A percentile compares a stretch with the other conserved stretches of the same genome.
Evolutionary conservation across 2,797 vertebrate genomes (phyloP).

Genomic region (Chrysocyon brachyurus): DNA sequence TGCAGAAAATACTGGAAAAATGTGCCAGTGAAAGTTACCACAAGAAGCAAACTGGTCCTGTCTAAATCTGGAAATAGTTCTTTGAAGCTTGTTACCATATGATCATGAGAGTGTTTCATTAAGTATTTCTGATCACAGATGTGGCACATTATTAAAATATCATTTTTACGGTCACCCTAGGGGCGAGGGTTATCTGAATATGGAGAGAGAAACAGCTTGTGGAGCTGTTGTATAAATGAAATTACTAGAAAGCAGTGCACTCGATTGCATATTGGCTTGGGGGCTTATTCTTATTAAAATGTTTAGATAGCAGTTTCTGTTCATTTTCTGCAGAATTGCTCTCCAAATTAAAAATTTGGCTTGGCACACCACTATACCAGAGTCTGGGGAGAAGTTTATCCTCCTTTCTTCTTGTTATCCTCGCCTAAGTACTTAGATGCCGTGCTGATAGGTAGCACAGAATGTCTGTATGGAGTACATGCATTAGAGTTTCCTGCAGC

Average conservation of each 20-base stretch:
- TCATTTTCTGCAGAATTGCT: slow-evolving; percentile 66
- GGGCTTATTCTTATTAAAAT: slow-evolving; percentile 74
- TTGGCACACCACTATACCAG: not conserved
- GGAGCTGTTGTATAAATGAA: slow-evolving; percentile 57
- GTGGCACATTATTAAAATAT: slow-evolving; percentile 77
- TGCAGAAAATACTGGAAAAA: not conserved
- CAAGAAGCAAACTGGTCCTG: accelerated
- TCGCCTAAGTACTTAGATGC: not conserved
- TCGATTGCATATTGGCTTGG: slow-evolving; percentile 54
- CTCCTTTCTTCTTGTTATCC: not conserved
- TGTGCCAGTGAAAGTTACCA: not conserved
- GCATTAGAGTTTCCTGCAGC: not conserved
- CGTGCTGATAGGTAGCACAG: not conserved
- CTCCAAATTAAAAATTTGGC: slow-evolving; percentile 71
- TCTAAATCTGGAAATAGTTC: slow-evolving; percentile 38
- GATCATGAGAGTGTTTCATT: slow-evolving; percentile 73
- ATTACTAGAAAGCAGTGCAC: slow-evolving; percentile 65
- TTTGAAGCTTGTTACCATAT: slow-evolving; percentile 55
- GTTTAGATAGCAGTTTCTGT: slow-evolving; percentile 75
- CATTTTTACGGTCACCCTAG: slow-evolving; percentile 76
- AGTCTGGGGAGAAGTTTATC: slow-evolving; percentile 10
- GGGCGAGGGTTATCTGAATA: slow-evolving; percentile 58
- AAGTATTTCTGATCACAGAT: slow-evolving; percentile 79
- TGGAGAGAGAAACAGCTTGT: slow-evolving; percentile 70
- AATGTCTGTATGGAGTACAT: not conserved